These are phyloP conservation scores for Cosmia pyralina DNA, from an alignment of 2,888 invertebrate species.

Conservation along the genomic window DNA sequence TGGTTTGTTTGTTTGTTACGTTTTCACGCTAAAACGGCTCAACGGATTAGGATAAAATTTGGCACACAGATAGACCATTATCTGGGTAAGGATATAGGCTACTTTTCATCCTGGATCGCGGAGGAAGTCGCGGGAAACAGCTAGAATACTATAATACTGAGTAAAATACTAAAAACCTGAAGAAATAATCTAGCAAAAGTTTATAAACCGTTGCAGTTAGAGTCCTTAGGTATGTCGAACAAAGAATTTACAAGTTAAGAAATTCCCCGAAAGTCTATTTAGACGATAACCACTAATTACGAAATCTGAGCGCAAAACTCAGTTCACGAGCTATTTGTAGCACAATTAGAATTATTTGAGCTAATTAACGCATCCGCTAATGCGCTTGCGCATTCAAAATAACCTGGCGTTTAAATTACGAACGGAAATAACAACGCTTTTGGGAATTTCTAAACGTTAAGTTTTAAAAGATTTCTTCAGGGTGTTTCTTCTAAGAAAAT, in stretches of 20 bases:
- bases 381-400: conserved; percentile 33
- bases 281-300: conserved; percentile 43
- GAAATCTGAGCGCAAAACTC: conserved; percentile 38
- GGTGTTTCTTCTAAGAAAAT: background rate
- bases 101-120: too few relatives aligned
- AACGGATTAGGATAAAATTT: too few relatives aligned
- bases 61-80: too few relatives aligned
- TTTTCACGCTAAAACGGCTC: too few relatives aligned
- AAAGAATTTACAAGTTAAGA: background rate
- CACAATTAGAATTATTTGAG: conserved; percentile 55
- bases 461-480: background rate
- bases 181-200: background rate
- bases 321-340: conserved; percentile 27
- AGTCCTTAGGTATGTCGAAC: background rate
- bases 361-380: conserved; percentile 57
- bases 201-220: background rate
- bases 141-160: too few relatives aligned
- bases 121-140: too few relatives aligned
- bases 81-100: too few relatives aligned
- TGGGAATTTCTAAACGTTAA: conserved; percentile 2
- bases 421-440: conserved; percentile 37
- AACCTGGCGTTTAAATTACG: conserved; percentile 32
- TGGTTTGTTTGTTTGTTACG: too few relatives aligned
- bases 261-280: conserved; percentile 34
- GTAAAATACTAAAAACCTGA: too few relatives aligned